phyloP scores from a whole-genome alignment of 2,113 vertebrate genomes.

The Pangasianodon gigas region DNA sequence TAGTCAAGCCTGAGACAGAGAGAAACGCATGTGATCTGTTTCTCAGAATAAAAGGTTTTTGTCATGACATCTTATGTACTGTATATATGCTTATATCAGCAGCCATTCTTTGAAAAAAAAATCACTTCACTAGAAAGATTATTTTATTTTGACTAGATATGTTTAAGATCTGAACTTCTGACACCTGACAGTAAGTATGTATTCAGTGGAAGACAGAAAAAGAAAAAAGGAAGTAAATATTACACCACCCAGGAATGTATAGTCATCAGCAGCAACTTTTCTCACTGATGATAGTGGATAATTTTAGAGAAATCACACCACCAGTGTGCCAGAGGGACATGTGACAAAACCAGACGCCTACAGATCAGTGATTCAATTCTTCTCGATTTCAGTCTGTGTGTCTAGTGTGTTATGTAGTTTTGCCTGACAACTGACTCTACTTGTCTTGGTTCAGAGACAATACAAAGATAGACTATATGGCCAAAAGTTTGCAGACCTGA shows the following conservation, averaged over 20 bases:
- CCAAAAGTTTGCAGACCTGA: neutral
- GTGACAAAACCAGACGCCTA: neutral
- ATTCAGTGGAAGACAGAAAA: neutral
- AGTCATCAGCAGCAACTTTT: neutral
- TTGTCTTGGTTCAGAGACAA: neutral
- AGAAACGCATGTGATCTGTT: neutral
- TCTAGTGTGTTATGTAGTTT: neutral
- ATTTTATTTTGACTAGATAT: neutral
- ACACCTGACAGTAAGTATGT: neutral
- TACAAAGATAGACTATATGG: neutral
- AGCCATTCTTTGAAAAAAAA: neutral
- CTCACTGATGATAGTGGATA: neutral
- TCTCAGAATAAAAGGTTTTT: neutral
- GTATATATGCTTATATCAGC: neutral
- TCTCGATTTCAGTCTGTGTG: neutral
- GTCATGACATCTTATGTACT: neutral
- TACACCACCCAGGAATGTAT: neutral
- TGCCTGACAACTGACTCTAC: neutral
- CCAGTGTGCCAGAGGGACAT: neutral
- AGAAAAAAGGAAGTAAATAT: neutral
- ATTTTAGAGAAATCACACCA: neutral
- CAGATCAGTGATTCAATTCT: neutral
- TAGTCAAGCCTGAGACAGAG: constrained; percentile 81
- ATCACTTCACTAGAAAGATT: neutral
- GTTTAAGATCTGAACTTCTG: neutral